Conservation (phyloP, 1,140 invertebrate species). For the Alviniconcha marisindica region DNA sequence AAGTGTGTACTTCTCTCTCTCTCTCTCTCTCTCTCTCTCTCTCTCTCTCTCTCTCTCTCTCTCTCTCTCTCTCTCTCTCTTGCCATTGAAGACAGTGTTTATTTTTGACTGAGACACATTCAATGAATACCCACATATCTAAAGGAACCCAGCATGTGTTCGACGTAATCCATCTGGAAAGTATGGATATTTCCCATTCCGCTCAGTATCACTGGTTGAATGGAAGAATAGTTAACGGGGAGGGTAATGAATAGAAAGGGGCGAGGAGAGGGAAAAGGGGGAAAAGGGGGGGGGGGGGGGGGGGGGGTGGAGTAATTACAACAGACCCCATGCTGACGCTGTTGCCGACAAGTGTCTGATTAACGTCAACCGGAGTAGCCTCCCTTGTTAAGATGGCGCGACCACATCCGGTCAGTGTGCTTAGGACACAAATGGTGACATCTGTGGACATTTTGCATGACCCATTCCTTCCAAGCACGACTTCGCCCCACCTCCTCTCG, state of each 20-base stretch:
- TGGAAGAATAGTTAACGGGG: background rate
- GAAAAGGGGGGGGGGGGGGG: background rate
- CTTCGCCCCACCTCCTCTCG: background rate
- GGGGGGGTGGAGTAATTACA: background rate
- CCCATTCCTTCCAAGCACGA: background rate
- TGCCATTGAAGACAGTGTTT: background rate
- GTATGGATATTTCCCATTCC: no score
- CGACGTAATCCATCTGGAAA: no score
- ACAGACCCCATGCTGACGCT: no score
- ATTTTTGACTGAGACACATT: no score
- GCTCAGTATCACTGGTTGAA: no score
- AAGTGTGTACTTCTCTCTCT: background rate
- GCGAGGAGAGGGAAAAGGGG: background rate
- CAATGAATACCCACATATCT: no score
- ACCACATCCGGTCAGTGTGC: background rate
- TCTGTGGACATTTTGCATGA: background rate
- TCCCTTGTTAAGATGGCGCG: background rate
- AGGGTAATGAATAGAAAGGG: background rate
- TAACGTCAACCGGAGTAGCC: background rate
- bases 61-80: background rate
- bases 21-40: slow-evolving; percentile 24
- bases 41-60: slow-evolving; percentile 2
- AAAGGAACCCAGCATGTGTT: no score
- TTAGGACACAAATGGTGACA: background rate
- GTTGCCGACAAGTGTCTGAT: background rate